phyloP scores from a whole-genome alignment of 2,797 vertebrate genomes.

The Argyrosomus regius region DNA sequence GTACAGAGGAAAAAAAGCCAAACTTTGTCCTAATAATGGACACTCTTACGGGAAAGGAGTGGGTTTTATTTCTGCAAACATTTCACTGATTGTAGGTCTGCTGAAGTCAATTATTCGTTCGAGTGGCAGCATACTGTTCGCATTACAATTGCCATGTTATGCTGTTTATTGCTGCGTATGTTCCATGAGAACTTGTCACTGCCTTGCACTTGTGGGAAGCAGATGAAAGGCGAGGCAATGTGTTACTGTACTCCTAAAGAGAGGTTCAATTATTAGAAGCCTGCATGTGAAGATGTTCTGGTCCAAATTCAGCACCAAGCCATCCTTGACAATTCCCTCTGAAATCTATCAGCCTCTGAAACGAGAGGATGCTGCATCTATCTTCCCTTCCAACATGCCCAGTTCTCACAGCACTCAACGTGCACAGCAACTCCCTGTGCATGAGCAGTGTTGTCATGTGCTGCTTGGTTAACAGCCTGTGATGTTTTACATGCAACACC shows the following conservation, averaged over 20 bases:
- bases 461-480: slow-evolving; percentile 59
- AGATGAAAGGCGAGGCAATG: slow-evolving; percentile 72
- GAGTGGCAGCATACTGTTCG: slow-evolving; percentile 79
- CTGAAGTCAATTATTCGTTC: slow-evolving; percentile 76
- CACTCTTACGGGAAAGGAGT: slow-evolving; percentile 37
- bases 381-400: slow-evolving; percentile 30
- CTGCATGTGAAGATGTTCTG: slow-evolving; percentile 67
- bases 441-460: slow-evolving; percentile 41
- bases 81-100: slow-evolving; percentile 65
- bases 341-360: slow-evolving; percentile 65
- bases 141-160: slow-evolving; percentile 78
- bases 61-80: slow-evolving; percentile 54
- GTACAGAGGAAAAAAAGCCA: slow-evolving; percentile 7
- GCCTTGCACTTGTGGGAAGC: slow-evolving; percentile 65
- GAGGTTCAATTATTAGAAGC: slow-evolving; percentile 63
- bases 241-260: slow-evolving; percentile 65
- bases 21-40: slow-evolving; percentile 41
- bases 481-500: slow-evolving; percentile 71
- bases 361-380: slow-evolving; percentile 47
- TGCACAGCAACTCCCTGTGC: slow-evolving; percentile 27
- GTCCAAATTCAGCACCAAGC: slow-evolving; percentile 65
- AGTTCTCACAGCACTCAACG: slow-evolving; percentile 49
- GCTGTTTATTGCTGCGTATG: slow-evolving; percentile 70
- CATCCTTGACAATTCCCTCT: slow-evolving; percentile 67
- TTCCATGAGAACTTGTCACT: slow-evolving; percentile 77